Evolutionary conservation across 1,140 invertebrate genomes (phyloP), one percentile per base, ranked within the genome.

Genomic region (Ditylenchus dipsaci): DNA sequence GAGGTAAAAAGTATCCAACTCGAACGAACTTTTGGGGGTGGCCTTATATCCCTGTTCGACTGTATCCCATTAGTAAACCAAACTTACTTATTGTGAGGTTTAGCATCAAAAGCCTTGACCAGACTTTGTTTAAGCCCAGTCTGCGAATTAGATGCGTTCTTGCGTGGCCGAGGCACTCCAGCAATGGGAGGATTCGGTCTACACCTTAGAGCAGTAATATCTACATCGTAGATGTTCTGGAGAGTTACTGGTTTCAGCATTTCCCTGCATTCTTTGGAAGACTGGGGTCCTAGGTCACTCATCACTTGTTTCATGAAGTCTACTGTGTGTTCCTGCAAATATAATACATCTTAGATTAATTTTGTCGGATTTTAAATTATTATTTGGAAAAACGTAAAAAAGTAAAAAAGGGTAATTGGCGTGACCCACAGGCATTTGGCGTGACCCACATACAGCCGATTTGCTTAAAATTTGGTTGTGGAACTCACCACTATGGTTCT

Each of bases 261-360:
- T 26, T 75, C 59, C 19, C 73, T 60, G 21, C 60, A 60, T 33
- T 76, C 77, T 38, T 53, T 63, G 15, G 71, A 61, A 19, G 68
- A 65, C 1, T 62, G 61, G 8, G 68, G 53, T 19, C 68, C 68
- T 19, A 70, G 45, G 58, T 75, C 73, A n/a, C 42, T 23, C 17
- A 76, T 67, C 26, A 75, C 76, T 63, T 77, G 74, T 27, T 75
- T 69, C n/a, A 75, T 79, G 62, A 75, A 75, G 42, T 75, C 74
- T 13, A 74, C 57, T 17, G 61, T 59, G 42, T 77, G 58, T 43
- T 77, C 68, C 68, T 73, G 23, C 3, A 62, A 71, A 69, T 38
- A n/a, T n/a, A n/a, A n/a, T n/a, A n/a, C n/a, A n/a, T n/a, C n/a
- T n/a, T n/a, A n/a, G n/a, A n/a, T n/a, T n/a, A n/a, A n/a, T n/a